phyloP scores from a whole-genome alignment of 2,113 vertebrate genomes.

The Ia io region DNA sequence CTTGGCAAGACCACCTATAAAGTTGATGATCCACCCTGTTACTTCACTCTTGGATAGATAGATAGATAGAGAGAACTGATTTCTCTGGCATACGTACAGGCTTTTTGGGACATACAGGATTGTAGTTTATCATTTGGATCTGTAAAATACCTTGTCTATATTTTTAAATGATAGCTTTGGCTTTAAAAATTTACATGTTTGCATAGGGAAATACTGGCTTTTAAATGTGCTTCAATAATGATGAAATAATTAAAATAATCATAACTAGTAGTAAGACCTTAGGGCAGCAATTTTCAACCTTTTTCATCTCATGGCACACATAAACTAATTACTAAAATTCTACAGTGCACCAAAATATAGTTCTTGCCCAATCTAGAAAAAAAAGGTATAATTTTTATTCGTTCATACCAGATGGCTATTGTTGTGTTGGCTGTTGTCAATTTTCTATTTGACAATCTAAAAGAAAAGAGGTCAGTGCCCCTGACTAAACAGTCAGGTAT shows the following conservation, averaged over 20 bases:
- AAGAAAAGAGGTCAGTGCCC: background rate
- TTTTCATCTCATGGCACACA: too few relatives aligned
- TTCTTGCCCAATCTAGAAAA: background rate
- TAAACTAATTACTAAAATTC: background rate
- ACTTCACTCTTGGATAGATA: background rate
- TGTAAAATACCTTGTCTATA: background rate
- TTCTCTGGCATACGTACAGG: background rate
- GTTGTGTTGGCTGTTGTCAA: too few relatives aligned
- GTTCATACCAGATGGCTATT: too few relatives aligned
- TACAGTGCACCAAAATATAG: background rate
- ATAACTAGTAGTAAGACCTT: background rate
- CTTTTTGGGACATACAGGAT: background rate
- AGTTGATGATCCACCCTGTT: background rate
- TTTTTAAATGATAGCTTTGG: background rate
- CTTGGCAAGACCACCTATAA: background rate
- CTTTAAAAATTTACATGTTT: constrained; percentile 19
- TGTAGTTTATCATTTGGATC: background rate
- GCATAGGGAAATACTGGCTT: background rate
- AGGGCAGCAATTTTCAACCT: background rate
- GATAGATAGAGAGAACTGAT: background rate
- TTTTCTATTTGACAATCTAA: too few relatives aligned
- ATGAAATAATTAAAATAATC: constrained; percentile 9
- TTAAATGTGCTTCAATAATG: background rate
- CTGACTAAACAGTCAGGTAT: background rate
- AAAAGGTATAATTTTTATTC: background rate